phyloP scores from a whole-genome alignment of 2,888 invertebrate species.

The Mycalesis mineus region DNA sequence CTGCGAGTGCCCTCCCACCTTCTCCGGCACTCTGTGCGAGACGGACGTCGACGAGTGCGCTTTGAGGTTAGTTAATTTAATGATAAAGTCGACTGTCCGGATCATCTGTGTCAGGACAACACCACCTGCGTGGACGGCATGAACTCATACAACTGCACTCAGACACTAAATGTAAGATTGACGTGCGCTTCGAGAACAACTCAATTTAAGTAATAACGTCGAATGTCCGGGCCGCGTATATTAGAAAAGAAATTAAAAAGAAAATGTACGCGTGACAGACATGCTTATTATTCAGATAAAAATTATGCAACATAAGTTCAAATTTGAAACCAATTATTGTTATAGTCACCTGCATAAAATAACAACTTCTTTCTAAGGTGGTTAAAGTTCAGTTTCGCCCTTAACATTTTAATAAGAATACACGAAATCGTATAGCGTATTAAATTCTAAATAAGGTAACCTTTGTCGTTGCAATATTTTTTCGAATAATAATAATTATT shows the following conservation, averaged over 20 bases:
- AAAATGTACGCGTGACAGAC: too few relatives aligned
- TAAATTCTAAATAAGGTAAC: not conserved
- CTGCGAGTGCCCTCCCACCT: slow-evolving; percentile 93
- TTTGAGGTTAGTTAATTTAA: slow-evolving; percentile 77
- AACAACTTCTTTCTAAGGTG: not conserved
- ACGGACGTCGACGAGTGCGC: slow-evolving; percentile 96
- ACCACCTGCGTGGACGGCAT: slow-evolving; percentile 97
- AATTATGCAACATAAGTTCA: too few relatives aligned
- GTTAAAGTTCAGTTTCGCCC: not conserved
- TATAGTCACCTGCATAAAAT: not conserved
- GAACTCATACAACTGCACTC: slow-evolving; percentile 92
- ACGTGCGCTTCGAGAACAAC: slow-evolving; percentile 86
- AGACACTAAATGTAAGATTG: slow-evolving; percentile 91
- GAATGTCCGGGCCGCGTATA: slow-evolving; percentile 96
- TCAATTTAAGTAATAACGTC: too few relatives aligned
- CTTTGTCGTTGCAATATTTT: not conserved
- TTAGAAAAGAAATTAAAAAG: too few relatives aligned
- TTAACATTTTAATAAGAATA: not conserved
- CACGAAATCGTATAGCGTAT: not conserved
- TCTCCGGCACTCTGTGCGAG: slow-evolving; percentile 91
- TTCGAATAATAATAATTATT: not conserved
- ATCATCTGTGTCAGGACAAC: slow-evolving; percentile 94
- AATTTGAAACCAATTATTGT: not conserved
- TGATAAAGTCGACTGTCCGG: slow-evolving; percentile 95
- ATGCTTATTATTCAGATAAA: too few relatives aligned